phyloP scores from a whole-genome alignment of 2,113 vertebrate species.

The Xiphophorus couchianus region DNA sequence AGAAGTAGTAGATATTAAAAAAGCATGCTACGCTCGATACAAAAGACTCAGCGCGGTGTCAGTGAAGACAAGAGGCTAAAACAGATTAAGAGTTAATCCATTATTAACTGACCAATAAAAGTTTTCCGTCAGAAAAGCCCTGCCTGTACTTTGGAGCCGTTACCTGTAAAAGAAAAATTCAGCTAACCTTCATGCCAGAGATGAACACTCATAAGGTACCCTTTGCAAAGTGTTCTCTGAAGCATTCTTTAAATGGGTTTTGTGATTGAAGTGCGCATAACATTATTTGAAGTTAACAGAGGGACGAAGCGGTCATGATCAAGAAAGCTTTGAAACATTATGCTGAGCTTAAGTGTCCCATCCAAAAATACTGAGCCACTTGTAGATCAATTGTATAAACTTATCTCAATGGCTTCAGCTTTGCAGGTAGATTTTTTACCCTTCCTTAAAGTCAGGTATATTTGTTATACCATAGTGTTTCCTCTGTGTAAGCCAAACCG shows the following conservation, averaged over 20 bases:
- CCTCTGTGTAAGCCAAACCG: conserved; percentile 11
- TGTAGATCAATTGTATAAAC: conserved; percentile 34
- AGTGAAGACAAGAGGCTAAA: neutral
- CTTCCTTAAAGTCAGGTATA: conserved; percentile 14
- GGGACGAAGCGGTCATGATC: conserved; percentile 24
- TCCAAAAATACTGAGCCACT: conserved; percentile 52
- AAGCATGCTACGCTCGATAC: neutral
- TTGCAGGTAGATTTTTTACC: conserved; percentile 4
- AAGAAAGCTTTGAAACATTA: conserved; percentile 37
- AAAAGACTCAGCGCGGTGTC: neutral
- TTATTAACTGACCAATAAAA: neutral
- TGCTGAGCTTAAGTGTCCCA: conserved; percentile 49
- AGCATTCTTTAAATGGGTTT: conserved; percentile 36
- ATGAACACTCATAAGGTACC: conserved; percentile 5
- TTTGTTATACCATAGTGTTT: neutral
- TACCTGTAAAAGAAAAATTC: conserved; percentile 29
- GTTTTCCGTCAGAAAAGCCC: neutral
- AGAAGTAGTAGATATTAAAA: neutral
- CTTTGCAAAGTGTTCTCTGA: conserved; percentile 20
- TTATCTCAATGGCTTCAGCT: neutral
- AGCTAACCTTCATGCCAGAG: conserved; percentile 43
- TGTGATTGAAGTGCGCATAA: conserved; percentile 40
- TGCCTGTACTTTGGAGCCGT: neutral
- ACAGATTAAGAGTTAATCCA: neutral
- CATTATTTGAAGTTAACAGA: conserved; percentile 32